Conservation (phyloP, 2,113 vertebrate species). For the Nyctibius bracteatus region DNA sequence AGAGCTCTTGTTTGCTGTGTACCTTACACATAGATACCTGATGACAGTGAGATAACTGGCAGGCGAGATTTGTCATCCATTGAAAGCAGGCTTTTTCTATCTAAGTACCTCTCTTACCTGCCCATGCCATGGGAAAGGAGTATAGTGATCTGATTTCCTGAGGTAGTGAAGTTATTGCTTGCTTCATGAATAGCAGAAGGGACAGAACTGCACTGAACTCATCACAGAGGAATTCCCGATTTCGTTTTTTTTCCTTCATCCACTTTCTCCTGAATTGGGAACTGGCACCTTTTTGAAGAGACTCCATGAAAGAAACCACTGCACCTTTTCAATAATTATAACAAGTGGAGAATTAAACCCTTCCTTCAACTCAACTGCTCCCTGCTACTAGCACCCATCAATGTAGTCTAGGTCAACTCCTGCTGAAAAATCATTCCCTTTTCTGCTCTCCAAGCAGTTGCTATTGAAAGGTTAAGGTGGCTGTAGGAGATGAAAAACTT, state of each 20-base stretch:
- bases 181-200: not conserved
- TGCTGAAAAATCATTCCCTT: not conserved
- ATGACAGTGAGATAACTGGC: not conserved
- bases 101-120: not conserved
- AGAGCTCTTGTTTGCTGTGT: not conserved
- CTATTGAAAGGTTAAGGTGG: not conserved
- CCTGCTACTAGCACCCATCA: rapidly evolving
- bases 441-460: not conserved
- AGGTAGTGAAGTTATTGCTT: not conserved
- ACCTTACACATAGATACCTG: not conserved
- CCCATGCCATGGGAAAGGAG: not conserved
- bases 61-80: not conserved
- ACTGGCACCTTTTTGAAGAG: rapidly evolving
- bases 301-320: not conserved
- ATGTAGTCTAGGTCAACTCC: not conserved
- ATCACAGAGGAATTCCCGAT: not conserved
- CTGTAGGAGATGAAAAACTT: not conserved
- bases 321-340: not conserved
- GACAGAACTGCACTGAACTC: not conserved
- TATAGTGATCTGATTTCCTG: not conserved
- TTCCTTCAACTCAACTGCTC: not conserved
- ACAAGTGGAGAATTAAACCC: not conserved
- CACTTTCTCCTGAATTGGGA: not conserved
- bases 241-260: not conserved
- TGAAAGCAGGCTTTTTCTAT: not conserved